A percentile compares a stretch with the other conserved stretches of the same genome.
These are phyloP conservation scores for Drosophila atripex DNA, from an alignment of 2,888 invertebrate genomes.

Conservation along the genomic window DNA sequence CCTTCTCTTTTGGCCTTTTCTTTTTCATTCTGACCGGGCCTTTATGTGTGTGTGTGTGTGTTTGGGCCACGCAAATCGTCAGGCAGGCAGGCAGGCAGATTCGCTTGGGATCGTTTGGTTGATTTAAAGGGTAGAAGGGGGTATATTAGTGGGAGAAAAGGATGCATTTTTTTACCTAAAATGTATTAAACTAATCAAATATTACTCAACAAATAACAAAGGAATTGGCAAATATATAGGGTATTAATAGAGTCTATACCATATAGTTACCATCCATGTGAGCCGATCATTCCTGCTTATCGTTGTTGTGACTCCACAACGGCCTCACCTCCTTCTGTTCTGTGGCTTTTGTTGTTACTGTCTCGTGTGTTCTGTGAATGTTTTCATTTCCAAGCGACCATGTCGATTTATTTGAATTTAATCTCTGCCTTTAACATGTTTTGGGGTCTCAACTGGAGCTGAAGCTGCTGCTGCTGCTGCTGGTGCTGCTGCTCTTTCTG, in stretches of 20 bases:
- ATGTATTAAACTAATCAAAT: neutral
- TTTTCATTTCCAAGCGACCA: constrained; percentile 81
- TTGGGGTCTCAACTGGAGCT: constrained; percentile 43
- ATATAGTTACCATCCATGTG: neutral
- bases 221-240: neutral
- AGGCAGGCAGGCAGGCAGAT: constrained; percentile 40
- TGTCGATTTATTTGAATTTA: constrained; percentile 83
- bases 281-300: constrained; percentile 44
- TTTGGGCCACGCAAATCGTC: constrained; percentile 44
- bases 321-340: constrained; percentile 20
- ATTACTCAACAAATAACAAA: neutral
- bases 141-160: neutral
- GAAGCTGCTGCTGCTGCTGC: constrained; percentile 14
- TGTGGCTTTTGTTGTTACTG: constrained; percentile 43
- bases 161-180: neutral
- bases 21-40: constrained; percentile 4
- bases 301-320: constrained; percentile 48
- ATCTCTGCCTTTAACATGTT: constrained; percentile 76
- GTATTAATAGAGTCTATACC: neutral
- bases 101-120: constrained; percentile 24
- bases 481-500: constrained; percentile 26
- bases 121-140: neutral
- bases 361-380: constrained; percentile 73
- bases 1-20: constrained; percentile 13
- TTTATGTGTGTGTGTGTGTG: constrained; percentile 26